Evolutionary conservation across 2,888 invertebrate species (phyloP).

Genomic region (Trilocha varians): DNA sequence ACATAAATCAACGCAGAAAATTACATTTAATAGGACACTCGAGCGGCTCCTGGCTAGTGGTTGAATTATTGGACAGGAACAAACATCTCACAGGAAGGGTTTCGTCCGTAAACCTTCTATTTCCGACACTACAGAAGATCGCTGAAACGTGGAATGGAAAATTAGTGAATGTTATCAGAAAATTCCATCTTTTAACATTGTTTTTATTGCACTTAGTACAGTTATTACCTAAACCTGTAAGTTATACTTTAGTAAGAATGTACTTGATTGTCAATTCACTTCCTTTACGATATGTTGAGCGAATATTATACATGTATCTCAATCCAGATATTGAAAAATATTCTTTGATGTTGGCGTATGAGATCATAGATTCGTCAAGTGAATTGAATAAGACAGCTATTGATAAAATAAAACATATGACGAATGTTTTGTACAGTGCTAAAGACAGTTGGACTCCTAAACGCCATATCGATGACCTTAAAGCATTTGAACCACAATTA

Average conservation of each 20-base stretch:
- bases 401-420: conserved; percentile 14
- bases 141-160: conserved; percentile 12
- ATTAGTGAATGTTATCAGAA: conserved; percentile 11
- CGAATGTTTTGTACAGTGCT: conserved; percentile 11
- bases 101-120: conserved; percentile 14
- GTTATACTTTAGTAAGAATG: conserved; percentile 7
- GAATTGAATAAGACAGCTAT: conserved; percentile 10
- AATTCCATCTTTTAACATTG: conserved; percentile 10
- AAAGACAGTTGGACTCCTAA: conserved; percentile 15
- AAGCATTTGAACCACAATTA: conserved; percentile 5
- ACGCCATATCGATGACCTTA: conserved; percentile 14
- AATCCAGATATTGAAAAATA: conserved; percentile 12
- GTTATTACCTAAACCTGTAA: conserved; percentile 8
- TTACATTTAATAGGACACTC: conserved; percentile 15
- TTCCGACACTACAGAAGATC: conserved; percentile 14
- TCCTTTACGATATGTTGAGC: conserved; percentile 9
- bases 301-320: conserved; percentile 10
- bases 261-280: conserved; percentile 10
- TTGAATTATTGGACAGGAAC: conserved; percentile 14
- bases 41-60: conserved; percentile 14
- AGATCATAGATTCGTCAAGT: conserved; percentile 11
- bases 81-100: conserved; percentile 9
- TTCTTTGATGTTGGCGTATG: conserved; percentile 12
- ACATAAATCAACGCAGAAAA: conserved; percentile 8
- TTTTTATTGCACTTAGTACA: conserved; percentile 11